A percentile compares a stretch with the other conserved stretches of the same genome.
phyloP scores from a whole-genome alignment of 2,888 invertebrate genomes.

The Heliconius aoede region DNA sequence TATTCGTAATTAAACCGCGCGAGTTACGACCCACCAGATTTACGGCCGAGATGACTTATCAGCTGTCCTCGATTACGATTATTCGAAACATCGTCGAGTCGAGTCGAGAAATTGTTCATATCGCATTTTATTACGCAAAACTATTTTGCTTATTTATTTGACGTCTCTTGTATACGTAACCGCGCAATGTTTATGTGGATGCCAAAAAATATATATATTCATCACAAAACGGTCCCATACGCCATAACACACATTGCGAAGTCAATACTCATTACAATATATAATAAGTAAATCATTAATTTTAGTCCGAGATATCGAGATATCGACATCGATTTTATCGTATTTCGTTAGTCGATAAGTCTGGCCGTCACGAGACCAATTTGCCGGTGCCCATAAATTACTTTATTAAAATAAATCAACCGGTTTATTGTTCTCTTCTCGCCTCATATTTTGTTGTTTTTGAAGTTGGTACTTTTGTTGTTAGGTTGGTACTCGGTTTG shows the following conservation, averaged over 20 bases:
- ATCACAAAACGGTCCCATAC: conserved; percentile 24
- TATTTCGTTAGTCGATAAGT: conserved; percentile 73
- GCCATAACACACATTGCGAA: conserved; percentile 29
- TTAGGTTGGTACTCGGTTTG: conserved; percentile 28
- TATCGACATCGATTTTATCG: conserved; percentile 75
- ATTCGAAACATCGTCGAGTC: conserved; percentile 40
- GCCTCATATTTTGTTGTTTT: conserved; percentile 74
- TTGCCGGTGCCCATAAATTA: conserved; percentile 80
- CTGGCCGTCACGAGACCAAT: conserved; percentile 75
- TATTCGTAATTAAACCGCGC: conserved; percentile 83
- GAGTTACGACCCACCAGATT: conserved; percentile 79
- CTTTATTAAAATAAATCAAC: conserved; percentile 82
- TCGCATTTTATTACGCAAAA: not conserved
- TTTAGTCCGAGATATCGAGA: conserved; percentile 58
- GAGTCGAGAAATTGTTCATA: conserved; percentile 11
- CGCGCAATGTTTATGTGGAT: not conserved
- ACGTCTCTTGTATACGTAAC: not conserved
- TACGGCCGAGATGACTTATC: conserved; percentile 76
- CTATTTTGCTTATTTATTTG: conserved; percentile 23
- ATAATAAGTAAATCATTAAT: conserved; percentile 74
- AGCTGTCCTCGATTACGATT: conserved; percentile 53
- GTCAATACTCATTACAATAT: conserved; percentile 64
- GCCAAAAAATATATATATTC: conserved; percentile 17
- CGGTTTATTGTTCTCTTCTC: conserved; percentile 80
- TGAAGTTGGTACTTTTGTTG: conserved; percentile 45